Evolutionary conservation across 64 coral and sea anemone species (phyloP).

Genomic region (Actinia equina): DNA sequence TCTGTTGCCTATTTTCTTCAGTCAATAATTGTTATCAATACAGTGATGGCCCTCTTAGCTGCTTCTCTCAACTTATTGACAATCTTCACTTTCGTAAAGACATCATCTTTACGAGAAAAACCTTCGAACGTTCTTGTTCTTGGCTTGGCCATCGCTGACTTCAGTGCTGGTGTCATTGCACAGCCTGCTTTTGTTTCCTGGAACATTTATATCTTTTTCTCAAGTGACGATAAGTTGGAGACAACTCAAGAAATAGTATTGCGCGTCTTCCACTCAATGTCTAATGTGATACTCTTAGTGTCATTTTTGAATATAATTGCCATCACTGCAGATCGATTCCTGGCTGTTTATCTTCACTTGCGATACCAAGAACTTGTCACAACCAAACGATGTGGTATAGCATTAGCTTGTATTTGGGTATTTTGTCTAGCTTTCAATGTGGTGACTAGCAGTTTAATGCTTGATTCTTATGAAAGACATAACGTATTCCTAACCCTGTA

Average conservation of each 20-base stretch:
- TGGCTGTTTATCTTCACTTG: constrained; percentile 4
- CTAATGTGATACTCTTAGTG: neutral
- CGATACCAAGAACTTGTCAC: constrained; percentile 13
- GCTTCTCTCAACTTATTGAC: neutral
- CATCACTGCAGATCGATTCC: constrained; percentile 19
- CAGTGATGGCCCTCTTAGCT: neutral
- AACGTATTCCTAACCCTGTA: neutral
- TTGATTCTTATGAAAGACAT: neutral
- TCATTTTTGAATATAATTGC: constrained; percentile 12
- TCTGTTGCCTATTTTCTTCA: neutral
- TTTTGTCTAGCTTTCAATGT: neutral
- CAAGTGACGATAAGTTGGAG: neutral
- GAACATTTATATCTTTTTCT: no score
- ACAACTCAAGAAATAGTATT: neutral
- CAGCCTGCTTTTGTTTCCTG: neutral
- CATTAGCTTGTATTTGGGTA: neutral
- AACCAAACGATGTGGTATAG: neutral
- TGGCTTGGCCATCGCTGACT: constrained; percentile 8
- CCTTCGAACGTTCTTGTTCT: constrained; percentile 11
- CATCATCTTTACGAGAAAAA: neutral
- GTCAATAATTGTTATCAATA: neutral
- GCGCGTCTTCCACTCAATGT: neutral
- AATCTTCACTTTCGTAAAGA: constrained; percentile 7
- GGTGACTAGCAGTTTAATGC: neutral
- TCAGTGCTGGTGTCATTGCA: neutral